phyloP scores from a whole-genome alignment of 2,113 vertebrate species.

The Pteropus alecto region DNA sequence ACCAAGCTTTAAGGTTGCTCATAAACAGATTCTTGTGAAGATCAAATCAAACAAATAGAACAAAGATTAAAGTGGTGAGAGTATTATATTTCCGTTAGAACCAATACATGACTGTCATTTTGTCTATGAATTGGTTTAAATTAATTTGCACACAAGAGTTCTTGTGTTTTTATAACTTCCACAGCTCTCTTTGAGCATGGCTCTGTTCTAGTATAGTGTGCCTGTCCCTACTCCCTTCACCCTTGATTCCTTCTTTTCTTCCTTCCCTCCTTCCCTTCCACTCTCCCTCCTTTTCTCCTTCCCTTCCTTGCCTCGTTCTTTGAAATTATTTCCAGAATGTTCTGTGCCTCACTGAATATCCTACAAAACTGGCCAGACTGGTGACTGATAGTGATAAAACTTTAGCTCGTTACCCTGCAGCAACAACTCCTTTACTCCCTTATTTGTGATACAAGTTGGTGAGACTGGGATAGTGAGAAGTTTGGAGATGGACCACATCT shows the following conservation, averaged over 20 bases:
- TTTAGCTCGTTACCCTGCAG: background rate
- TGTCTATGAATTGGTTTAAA: background rate
- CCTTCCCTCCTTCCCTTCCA: fast-evolving
- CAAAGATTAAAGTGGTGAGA: background rate
- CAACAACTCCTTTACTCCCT: background rate
- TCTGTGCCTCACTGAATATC: background rate
- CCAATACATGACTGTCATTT: background rate
- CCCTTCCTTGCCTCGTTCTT: background rate
- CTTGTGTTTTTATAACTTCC: background rate
- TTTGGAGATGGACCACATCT: background rate
- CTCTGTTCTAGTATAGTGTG: background rate
- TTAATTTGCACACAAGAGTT: background rate
- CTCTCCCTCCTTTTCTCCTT: fast-evolving
- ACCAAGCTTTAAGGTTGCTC: background rate
- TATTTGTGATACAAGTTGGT: background rate
- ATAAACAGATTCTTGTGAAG: slow-evolving; percentile 32
- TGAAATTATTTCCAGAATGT: background rate
- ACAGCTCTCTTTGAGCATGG: background rate
- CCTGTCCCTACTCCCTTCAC: background rate
- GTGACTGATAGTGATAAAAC: background rate
- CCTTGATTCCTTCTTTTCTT: too few relatives aligned
- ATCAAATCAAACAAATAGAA: slow-evolving; percentile 20
- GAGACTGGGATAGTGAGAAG: background rate
- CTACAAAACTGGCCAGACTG: background rate
- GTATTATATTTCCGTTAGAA: background rate